Percentiles rank a stretch among this genome's conserved stretches.
Evolutionary conservation across 92 coral and sea anemone species (phyloP).

Genomic region (Palythoa grandis): DNA sequence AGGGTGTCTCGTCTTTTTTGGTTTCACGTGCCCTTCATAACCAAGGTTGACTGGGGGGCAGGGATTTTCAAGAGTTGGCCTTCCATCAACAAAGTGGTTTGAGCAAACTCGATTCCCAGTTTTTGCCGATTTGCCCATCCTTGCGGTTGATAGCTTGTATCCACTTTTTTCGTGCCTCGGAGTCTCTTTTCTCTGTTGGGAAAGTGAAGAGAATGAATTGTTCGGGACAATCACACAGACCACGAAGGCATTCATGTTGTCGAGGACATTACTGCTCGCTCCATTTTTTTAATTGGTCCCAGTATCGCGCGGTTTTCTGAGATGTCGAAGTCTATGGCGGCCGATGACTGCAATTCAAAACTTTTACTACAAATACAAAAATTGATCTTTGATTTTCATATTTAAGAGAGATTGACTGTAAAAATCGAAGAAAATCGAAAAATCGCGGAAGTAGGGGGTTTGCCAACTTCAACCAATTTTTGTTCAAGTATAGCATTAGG

Average conservation of each 20-base stretch:
- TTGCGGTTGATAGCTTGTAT: slow-evolving; percentile 52
- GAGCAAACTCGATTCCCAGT: slow-evolving; percentile 43
- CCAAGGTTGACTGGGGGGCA: neutral
- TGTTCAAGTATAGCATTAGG: too few relatives aligned
- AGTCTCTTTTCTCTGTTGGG: slow-evolving; percentile 45
- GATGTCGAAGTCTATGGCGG: too few relatives aligned
- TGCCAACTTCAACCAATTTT: too few relatives aligned
- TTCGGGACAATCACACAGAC: slow-evolving; percentile 35
- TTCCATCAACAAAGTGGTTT: neutral
- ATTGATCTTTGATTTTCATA: too few relatives aligned
- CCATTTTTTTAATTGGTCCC: slow-evolving; percentile 52
- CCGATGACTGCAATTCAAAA: too few relatives aligned
- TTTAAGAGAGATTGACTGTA: too few relatives aligned
- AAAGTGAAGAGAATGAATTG: slow-evolving; percentile 51
- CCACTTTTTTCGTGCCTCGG: slow-evolving; percentile 36
- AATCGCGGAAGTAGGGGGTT: too few relatives aligned
- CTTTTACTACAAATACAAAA: too few relatives aligned
- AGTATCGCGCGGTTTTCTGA: too few relatives aligned
- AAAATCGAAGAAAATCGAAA: too few relatives aligned
- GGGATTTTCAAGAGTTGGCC: neutral
- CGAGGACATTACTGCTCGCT: neutral
- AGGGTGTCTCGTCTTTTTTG: neutral
- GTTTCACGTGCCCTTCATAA: neutral
- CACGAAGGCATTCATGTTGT: slow-evolving; percentile 20
- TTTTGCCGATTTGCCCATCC: slow-evolving; percentile 44